phyloP scores from a whole-genome alignment of 2,888 invertebrate genomes.

The Sthenelais limicola region DNA sequence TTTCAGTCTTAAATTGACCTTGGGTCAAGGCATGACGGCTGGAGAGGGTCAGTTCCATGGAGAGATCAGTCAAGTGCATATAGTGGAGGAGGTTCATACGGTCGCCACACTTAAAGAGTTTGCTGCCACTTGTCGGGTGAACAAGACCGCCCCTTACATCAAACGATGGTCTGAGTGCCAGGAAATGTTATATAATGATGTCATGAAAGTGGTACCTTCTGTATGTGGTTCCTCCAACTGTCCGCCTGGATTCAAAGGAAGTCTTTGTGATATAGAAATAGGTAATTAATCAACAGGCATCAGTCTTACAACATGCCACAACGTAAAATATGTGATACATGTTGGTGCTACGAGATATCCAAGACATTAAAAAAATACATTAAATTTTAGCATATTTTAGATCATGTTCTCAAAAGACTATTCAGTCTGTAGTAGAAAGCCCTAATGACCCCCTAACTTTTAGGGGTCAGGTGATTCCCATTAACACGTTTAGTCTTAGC shows the following conservation, averaged over 20 bases:
- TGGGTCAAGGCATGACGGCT: slow-evolving; percentile 42
- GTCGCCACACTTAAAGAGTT: slow-evolving; percentile 44
- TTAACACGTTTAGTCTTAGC: no score
- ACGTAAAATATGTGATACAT: no score
- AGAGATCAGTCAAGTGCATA: slow-evolving; percentile 57
- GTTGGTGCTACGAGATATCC: no score
- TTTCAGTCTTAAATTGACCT: slow-evolving; percentile 47
- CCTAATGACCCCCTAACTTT: no score
- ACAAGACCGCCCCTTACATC: slow-evolving; percentile 39
- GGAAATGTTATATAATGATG: slow-evolving; percentile 49
- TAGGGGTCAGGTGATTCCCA: no score
- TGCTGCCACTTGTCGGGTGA: slow-evolving; percentile 49
- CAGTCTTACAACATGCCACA: no score
- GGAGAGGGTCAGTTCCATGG: slow-evolving; percentile 52
- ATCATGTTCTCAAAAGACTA: no score
- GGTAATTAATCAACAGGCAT: slow-evolving; percentile 59
- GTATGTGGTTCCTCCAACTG: slow-evolving; percentile 75
- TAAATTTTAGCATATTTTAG: no score
- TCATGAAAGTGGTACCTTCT: slow-evolving; percentile 52
- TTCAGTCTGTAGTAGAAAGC: no score
- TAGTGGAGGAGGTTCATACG: slow-evolving; percentile 51
- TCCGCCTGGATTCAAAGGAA: slow-evolving; percentile 83
- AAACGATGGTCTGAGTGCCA: slow-evolving; percentile 59
- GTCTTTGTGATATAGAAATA: slow-evolving; percentile 85
- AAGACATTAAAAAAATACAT: no score